phyloP scores from a whole-genome alignment of 2,113 vertebrate genomes.

The Australoheros scitulus region DNA sequence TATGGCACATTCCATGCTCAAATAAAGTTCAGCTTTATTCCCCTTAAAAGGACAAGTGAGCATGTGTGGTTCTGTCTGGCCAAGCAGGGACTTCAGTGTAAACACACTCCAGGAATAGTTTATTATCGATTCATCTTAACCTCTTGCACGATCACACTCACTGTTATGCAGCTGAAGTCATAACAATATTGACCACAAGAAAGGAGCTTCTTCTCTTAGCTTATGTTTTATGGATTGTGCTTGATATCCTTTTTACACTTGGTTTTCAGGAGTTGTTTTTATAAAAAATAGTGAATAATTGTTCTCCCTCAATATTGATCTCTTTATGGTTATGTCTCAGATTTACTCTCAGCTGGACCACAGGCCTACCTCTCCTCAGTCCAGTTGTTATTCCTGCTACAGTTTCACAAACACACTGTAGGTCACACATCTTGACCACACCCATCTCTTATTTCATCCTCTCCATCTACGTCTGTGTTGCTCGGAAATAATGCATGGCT shows the following conservation, averaged over 20 bases:
- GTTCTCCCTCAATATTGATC: conserved; percentile 40
- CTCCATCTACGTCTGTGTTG: conserved; percentile 22
- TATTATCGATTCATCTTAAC: conserved; percentile 52
- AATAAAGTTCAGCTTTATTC: conserved; percentile 19
- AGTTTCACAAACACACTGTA: conserved; percentile 33
- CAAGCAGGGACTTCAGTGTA: conserved; percentile 46
- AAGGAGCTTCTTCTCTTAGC: not conserved
- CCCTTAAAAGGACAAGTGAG: conserved; percentile 77
- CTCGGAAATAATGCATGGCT: conserved; percentile 46
- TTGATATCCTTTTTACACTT: not conserved
- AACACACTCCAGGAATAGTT: conserved; percentile 70
- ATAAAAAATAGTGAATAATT: not conserved
- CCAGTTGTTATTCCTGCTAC: conserved; percentile 35
- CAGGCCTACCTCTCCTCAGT: conserved; percentile 22
- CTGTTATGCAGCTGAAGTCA: conserved; percentile 6
- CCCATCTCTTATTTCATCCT: conserved; percentile 69
- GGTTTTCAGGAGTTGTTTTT: not conserved
- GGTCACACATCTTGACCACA: conserved; percentile 52
- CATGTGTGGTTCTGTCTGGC: conserved; percentile 51
- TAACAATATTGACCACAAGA: conserved; percentile 48
- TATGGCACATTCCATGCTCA: conserved; percentile 25
- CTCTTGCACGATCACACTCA: conserved; percentile 7
- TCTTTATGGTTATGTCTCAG: conserved; percentile 44
- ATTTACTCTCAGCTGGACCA: conserved; percentile 30
- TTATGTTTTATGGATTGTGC: conserved; percentile 17